Evolutionary conservation across 2,888 invertebrate genomes (phyloP).

Genomic region (Gastracanthus pulcherrimus): DNA sequence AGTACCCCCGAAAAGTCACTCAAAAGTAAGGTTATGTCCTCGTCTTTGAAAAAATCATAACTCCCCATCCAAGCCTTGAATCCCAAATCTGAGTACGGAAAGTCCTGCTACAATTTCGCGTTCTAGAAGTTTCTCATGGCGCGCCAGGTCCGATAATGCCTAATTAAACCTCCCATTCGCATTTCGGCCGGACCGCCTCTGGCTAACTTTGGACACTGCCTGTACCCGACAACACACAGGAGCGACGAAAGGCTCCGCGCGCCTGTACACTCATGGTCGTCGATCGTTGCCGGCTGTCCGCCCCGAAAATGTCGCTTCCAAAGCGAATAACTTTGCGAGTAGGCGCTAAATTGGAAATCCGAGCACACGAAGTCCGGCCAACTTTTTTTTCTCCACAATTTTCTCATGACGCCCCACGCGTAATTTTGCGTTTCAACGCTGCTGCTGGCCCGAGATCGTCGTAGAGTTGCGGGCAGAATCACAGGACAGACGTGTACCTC

Average conservation of each 20-base stretch:
- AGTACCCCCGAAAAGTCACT: slow-evolving; percentile 59
- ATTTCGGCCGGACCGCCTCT: neutral
- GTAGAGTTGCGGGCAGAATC: too few species aligned
- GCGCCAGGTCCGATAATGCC: slow-evolving; percentile 66
- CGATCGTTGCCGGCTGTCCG: slow-evolving; percentile 27
- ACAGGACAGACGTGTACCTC: too few species aligned
- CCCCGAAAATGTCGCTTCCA: slow-evolving; percentile 15
- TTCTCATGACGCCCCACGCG: slow-evolving; percentile 66
- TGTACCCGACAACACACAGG: slow-evolving; percentile 42
- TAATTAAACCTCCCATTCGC: slow-evolving; percentile 53
- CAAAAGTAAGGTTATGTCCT: slow-evolving; percentile 66
- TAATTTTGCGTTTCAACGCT: slow-evolving; percentile 65
- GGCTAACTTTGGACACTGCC: slow-evolving; percentile 3
- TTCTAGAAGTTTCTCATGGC: slow-evolving; percentile 67
- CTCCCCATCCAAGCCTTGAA: slow-evolving; percentile 51
- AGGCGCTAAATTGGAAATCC: slow-evolving; percentile 57
- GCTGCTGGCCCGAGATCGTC: neutral
- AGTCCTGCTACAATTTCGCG: slow-evolving; percentile 72
- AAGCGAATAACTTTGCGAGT: slow-evolving; percentile 63
- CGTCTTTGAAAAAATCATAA: slow-evolving; percentile 67
- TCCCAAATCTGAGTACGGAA: slow-evolving; percentile 64
- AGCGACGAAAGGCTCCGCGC: neutral
- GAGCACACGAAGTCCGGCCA: slow-evolving; percentile 69
- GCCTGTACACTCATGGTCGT: slow-evolving; percentile 24
- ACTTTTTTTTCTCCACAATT: slow-evolving; percentile 70